Base-by-base conservation (phyloP, 2,113 vertebrate genomes). In the Phrynosoma blainvillii region DNA sequence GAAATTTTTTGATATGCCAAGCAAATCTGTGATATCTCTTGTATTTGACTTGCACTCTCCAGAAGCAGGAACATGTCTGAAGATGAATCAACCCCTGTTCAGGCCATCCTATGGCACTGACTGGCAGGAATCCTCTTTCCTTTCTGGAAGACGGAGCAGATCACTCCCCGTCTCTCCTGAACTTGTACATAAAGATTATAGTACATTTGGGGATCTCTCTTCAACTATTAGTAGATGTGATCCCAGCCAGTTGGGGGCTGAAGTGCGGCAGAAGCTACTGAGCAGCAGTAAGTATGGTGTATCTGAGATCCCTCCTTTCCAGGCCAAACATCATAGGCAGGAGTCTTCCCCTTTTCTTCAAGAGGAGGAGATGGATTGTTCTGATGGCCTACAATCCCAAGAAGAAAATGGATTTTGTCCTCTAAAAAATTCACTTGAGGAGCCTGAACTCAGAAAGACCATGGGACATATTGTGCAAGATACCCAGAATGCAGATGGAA, bases 1-100 rank as follows among this genome's bases (percentile, higher is more conserved):
- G 85, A 99, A 99, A 94, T 98, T 99, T 91, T 99, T 96, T 89
- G 99, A 99, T 91, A 96, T 98, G 90, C 99, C 98, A 90, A 99
- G 98, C 97, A 98, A 98, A 94, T 99, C 99, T 0, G 98, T 99
- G 86, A 98, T 99, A 94, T 99, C 98, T 52, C 96, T 99, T 0
- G 97, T 99, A 94, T 99, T 99, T 85, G 98, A 99, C 94, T 94
- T 99, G 76, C 97, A 98, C 92, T 98, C 98, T 8, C 98, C 98
- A 23, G 97, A 97, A 40, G 95, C 97, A 5, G 96, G 95, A 27
- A 92, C 91, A 54, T 86, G 79, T 73, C 89, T 85, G 40, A 97
- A 96, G 92, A 89, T 93, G 56, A 96, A 93, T 89, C 93, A 94
- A 47, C 89, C 94, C 1, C 94, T 94, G 32, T 89, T 93, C 9